phyloP scores from a whole-genome alignment of 2,113 vertebrate species.

The Laticauda laticaudata region DNA sequence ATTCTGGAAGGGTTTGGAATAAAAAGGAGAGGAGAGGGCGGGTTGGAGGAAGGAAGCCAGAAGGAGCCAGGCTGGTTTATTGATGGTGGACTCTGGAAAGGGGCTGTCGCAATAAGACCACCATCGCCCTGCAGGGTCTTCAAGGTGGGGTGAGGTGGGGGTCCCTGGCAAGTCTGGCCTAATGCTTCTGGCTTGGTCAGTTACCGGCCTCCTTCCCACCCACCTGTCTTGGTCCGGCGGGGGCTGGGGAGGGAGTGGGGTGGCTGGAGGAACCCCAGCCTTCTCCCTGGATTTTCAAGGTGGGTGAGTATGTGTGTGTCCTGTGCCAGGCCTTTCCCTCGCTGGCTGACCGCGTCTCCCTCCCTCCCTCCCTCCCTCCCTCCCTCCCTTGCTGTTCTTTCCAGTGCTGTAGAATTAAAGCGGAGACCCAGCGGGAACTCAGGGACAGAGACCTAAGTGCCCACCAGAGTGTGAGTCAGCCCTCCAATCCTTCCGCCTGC shows the following conservation, averaged over 20 bases:
- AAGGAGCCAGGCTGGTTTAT: background rate
- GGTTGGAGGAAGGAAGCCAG: background rate
- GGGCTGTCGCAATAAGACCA: fast-evolving
- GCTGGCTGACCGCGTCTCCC: background rate
- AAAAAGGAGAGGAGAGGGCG: background rate
- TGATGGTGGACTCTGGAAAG: background rate
- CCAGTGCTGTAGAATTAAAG: constrained; percentile 68
- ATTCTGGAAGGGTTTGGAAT: background rate
- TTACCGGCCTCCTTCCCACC: background rate
- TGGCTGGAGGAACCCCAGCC: background rate
- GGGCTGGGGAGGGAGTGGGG: background rate
- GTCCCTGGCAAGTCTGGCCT: background rate
- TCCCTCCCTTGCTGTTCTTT: background rate
- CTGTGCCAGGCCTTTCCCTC: background rate
- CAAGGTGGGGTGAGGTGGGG: background rate
- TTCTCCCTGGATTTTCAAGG: too few species aligned
- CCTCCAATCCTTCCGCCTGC: fast-evolving
- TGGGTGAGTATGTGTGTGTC: too few species aligned
- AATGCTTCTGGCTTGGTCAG: background rate
- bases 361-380: background rate
- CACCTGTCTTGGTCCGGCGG: background rate
- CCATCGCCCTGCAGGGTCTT: background rate
- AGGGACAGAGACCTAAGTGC: constrained; percentile 59
- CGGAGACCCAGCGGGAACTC: constrained; percentile 53
- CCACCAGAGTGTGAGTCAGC: constrained; percentile 66